Evolutionary conservation across 2,888 invertebrate genomes (phyloP).

Genomic region (Dasysyrphus albostriatus): DNA sequence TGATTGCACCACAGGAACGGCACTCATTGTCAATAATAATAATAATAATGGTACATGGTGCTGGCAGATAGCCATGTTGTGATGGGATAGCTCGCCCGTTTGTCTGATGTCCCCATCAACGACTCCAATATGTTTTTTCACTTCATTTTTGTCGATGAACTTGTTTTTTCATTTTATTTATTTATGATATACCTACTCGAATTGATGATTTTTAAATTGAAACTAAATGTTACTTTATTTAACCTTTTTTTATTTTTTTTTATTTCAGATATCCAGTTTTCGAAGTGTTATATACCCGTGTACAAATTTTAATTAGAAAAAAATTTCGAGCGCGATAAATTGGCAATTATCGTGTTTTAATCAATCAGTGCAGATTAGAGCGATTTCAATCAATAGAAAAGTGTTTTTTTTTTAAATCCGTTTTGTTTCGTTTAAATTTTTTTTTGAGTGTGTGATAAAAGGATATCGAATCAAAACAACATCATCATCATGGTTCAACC

Average conservation of each 20-base stretch:
- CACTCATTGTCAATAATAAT: not conserved
- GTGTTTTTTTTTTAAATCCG: not conserved
- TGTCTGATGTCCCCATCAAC: not conserved
- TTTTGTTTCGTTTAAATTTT: slow-evolving; percentile 6
- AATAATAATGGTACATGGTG: not conserved
- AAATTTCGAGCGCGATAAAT: not conserved
- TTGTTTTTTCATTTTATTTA: slow-evolving; percentile 2
- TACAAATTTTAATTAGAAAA: not conserved
- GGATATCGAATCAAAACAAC: slow-evolving; percentile 6
- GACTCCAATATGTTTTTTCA: not conserved
- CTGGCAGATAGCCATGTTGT: slow-evolving; percentile 9
- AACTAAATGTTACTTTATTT: not conserved
- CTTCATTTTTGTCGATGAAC: not conserved
- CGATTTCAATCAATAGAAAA: not conserved
- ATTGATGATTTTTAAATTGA: slow-evolving; percentile 8
- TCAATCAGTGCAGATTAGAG: slow-evolving; percentile 6
- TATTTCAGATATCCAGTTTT: slow-evolving; percentile 23
- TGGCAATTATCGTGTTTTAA: not conserved
- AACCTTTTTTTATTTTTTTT: not conserved
- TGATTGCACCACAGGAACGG: slow-evolving; percentile 11
- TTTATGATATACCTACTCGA: not conserved
- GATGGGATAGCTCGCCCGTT: not conserved
- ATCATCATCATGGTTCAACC: slow-evolving; percentile 53
- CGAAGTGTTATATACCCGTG: not conserved
- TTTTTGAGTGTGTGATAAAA: slow-evolving; percentile 10